phyloP scores from a whole-genome alignment of 2,797 vertebrate genomes.

The Aplochiton taeniatus region DNA sequence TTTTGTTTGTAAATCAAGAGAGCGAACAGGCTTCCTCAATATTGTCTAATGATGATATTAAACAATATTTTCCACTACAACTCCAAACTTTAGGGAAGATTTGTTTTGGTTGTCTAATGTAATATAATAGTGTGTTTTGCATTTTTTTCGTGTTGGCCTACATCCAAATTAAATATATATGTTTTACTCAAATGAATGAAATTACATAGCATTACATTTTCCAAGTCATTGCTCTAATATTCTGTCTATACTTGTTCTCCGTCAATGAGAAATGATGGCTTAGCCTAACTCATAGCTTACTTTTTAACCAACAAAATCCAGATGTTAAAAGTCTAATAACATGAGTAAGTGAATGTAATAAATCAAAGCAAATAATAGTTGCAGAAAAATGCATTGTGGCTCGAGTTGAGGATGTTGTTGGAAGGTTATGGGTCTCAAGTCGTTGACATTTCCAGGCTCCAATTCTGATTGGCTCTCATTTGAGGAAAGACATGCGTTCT shows the following conservation, averaged over 20 bases:
- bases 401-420: constrained; percentile 38
- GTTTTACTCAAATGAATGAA: too few species aligned
- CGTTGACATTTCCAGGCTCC: constrained; percentile 89
- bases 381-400: constrained; percentile 72
- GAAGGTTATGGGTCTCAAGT: constrained; percentile 71
- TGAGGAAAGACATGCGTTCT: constrained; percentile 92
- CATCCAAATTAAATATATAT: too few species aligned
- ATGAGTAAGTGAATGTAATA: constrained; percentile 77
- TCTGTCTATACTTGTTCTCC: too few species aligned
- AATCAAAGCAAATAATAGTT: constrained; percentile 75
- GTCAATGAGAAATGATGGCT: not conserved
- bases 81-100: too few species aligned
- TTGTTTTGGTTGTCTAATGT: too few species aligned
- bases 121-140: too few species aligned
- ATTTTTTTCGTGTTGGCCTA: too few species aligned
- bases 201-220: too few species aligned
- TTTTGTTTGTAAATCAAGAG: constrained; percentile 77
- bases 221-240: too few species aligned
- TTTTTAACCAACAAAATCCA: constrained; percentile 66
- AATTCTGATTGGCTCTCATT: constrained; percentile 93
- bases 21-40: not conserved
- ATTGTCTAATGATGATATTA: too few species aligned
- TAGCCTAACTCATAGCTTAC: constrained; percentile 41
- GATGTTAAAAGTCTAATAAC: constrained; percentile 73
- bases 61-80: too few species aligned